Evolutionary conservation across 2,888 invertebrate genomes (phyloP), one percentile per base, ranked within the genome.

Genomic region (Mythimna ferrago): DNA sequence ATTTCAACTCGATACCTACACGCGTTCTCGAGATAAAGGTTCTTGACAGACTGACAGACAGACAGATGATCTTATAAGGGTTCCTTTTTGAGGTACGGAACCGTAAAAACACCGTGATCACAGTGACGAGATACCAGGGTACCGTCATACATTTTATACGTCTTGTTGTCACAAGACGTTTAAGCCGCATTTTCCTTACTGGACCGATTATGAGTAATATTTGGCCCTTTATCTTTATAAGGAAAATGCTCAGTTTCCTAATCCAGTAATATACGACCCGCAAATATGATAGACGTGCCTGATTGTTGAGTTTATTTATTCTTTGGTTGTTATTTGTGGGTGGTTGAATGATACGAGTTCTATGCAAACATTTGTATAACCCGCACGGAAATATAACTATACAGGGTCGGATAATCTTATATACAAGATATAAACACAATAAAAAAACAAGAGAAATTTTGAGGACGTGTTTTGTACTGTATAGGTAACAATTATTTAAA

Each of bases 271-370:
- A 32, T 41, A 32, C 3, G 38, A 38, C 38, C 38, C 19, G 19
- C 58, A 69, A 78, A 78, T 73, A 26, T 35, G 64, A 76, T 72
- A 60, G 51, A 80, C 64, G 76, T 80, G 76, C 10, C n/a, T 26
- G 64, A 76, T 80, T 61, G 32, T 44, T 0, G 11, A 3, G 7
- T 0, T n/a, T 51, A 51, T 71, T 57, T 69, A 41, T 51, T 35
- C 32, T 5, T 16, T n/a, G 10, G 11, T 1, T 16, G 21, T 35
- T 53, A 53, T 53, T 53, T 53, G 51, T n/a, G 19, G 51, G 9
- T 53, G 51, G 51, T n/a, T 53, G 51, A 51, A 51, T 51, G n/a
- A 53, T n/a, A n/a, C n/a, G n/a, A 53, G n/a, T 19, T n/a, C 9
- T 53, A 2, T 19, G n/a, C 7, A 0, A 53, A 53, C 7, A 53